Evolutionary conservation across 2,113 vertebrate species (phyloP).

Genomic region (Laticauda laticaudata): DNA sequence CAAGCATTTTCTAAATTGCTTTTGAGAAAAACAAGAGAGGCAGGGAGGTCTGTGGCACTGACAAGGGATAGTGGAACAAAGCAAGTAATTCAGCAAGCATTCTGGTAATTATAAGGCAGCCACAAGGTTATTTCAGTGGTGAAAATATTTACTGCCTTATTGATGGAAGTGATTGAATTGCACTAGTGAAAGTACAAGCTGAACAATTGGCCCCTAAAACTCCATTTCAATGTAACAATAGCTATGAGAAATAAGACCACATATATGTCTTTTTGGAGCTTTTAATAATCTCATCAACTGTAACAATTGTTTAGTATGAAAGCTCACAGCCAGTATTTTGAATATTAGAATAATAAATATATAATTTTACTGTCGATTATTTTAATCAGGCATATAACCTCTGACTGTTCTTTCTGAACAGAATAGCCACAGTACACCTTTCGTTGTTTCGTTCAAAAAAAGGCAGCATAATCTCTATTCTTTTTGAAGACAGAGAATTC

Average conservation of each 20-base stretch:
- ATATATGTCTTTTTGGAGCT: background rate
- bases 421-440: constrained; percentile 29
- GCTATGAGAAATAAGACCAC: background rate
- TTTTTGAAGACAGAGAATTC: constrained; percentile 3
- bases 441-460: constrained; percentile 33
- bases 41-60: constrained; percentile 84
- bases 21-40: constrained; percentile 90
- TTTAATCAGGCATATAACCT: constrained; percentile 48
- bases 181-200: constrained; percentile 64
- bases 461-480: constrained; percentile 10
- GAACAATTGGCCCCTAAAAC: constrained; percentile 64
- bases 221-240: constrained; percentile 43
- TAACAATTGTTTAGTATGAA: background rate
- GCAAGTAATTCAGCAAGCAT: constrained; percentile 87
- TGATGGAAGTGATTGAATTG: constrained; percentile 65
- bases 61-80: constrained; percentile 81
- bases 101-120: constrained; percentile 88
- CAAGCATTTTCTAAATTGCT: constrained; percentile 99
- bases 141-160: constrained; percentile 75
- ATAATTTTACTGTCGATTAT: background rate
- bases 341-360: background rate
- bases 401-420: constrained; percentile 53
- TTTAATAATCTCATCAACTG: background rate
- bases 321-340: background rate
- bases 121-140: constrained; percentile 73